A percentile compares a stretch with the other conserved stretches of the same genome.
Evolutionary conservation across 2,888 invertebrate species (phyloP).

Genomic region (Bombylius discolor): DNA sequence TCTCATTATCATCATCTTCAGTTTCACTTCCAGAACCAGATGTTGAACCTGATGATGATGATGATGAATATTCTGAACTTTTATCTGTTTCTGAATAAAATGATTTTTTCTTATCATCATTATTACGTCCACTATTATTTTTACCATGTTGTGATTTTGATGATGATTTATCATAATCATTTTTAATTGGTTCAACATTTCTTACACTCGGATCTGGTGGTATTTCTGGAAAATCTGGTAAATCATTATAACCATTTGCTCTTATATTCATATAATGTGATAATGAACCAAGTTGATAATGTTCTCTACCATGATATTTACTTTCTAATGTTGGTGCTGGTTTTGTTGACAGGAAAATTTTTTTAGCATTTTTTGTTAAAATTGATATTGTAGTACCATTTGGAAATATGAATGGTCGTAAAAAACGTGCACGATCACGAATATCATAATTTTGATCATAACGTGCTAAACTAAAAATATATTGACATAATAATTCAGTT

Average conservation of each 20-base stretch:
- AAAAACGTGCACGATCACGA: constrained; percentile 82
- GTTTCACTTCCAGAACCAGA: constrained; percentile 17
- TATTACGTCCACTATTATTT: constrained; percentile 24
- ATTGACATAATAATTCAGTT: constrained; percentile 76
- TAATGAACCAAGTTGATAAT: constrained; percentile 85
- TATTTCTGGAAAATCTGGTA: constrained; percentile 69
- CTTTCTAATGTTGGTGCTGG: constrained; percentile 87
- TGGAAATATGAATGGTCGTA: constrained; percentile 66
- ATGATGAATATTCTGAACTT: constrained; percentile 28
- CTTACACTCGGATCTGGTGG: constrained; percentile 64
- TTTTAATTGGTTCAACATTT: constrained; percentile 46
- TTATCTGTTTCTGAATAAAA: constrained; percentile 44
- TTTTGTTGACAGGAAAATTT: constrained; percentile 82
- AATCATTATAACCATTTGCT: constrained; percentile 76
- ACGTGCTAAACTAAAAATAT: constrained; percentile 85
- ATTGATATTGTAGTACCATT: constrained; percentile 38
- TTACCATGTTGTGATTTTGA: constrained; percentile 24
- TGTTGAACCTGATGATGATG: constrained; percentile 8
- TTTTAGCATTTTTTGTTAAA: constrained; percentile 56
- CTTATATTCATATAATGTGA: constrained; percentile 85
- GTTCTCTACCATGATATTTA: constrained; percentile 68
- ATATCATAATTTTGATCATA: constrained; percentile 98
- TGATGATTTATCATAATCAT: constrained; percentile 25
- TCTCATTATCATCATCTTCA: constrained; percentile 15
- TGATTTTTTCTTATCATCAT: constrained; percentile 39